phyloP scores from a whole-genome alignment of 2,888 invertebrate genomes.

The Hyalella azteca region DNA sequence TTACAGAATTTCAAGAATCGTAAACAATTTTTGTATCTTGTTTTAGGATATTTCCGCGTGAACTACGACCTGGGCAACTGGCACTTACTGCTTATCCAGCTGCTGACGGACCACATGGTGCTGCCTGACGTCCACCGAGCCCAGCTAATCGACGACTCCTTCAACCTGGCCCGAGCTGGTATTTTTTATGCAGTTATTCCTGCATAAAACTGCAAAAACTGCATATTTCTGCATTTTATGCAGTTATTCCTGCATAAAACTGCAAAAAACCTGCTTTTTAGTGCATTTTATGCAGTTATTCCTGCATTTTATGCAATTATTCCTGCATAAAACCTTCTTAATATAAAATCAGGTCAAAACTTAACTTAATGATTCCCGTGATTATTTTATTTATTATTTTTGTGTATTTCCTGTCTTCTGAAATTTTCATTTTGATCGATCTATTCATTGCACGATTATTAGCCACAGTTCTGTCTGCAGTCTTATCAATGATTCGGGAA shows the following conservation, averaged over 20 bases:
- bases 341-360: too few species aligned
- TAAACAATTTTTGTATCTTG: slow-evolving; percentile 67
- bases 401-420: not conserved
- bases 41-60: slow-evolving; percentile 74
- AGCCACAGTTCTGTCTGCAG: too few species aligned
- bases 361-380: not conserved
- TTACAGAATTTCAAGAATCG: not conserved
- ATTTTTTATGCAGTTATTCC: not conserved
- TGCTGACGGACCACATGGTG: slow-evolving; percentile 71
- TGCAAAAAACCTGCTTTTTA: too few species aligned
- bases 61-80: slow-evolving; percentile 81
- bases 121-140: slow-evolving; percentile 68
- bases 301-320: not conserved
- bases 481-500: not conserved
- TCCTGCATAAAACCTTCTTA: not conserved
- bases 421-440: not conserved
- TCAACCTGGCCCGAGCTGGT: slow-evolving; percentile 72
- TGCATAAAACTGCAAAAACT: not conserved
- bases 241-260: not conserved
- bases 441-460: too few species aligned
- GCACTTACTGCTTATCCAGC: slow-evolving; percentile 73
- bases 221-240: not conserved
- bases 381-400: not conserved
- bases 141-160: slow-evolving; percentile 80
- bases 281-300: not conserved